Evolutionary conservation across 1,140 invertebrate genomes (phyloP), one percentile per base, ranked within the genome.

Genomic region (Rhopalosiphum maidis): DNA sequence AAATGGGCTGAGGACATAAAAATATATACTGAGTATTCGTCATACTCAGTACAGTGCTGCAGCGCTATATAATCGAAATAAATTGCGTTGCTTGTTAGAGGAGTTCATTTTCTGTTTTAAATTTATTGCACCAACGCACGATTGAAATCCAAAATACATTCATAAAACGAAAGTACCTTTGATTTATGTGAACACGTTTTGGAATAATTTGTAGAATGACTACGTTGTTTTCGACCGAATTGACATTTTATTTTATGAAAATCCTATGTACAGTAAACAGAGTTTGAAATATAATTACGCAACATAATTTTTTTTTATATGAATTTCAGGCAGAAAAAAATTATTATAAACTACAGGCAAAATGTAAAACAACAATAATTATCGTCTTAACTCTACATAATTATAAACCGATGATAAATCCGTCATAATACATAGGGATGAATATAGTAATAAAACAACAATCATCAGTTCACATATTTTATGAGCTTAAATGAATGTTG

Each of bases 171-270:
- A 86, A 86, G 85, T 86, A 46, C 43, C 25, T 86, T 46, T 30
- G 85, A 41, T 86, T 86, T 86, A 86, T 46, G 85, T 43, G 9
- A 86, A 86, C 85, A 86, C 85, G 43, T 43, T 86, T 86, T 7
- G 25, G 15, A 86, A n/a, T 46, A 86, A n/a, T 46, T 43, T 86
- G 30, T 86, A 43, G 43, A 86, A 86, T 46, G 85, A 86, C 43
- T 46, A 7, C 6, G 41, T 46, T 4, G 41, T 86, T 86, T 86
- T 30, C 85, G 25, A 86, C 0, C 41, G 23, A 85, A 85, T 85
- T 41, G 83, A 43, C 41, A 85, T 41, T 85, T 85, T 85, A 85
- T 41, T 85, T 85, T 85, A 85, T 25, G 2, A n/a, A 82, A 37
- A 83, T 15, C 15, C 15, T 41, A 41, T 21, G 5, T 18, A 77